Evolutionary conservation across 2,888 invertebrate genomes (phyloP), one percentile per base, ranked within the genome.

Genomic region (Coenonympha glycerion): DNA sequence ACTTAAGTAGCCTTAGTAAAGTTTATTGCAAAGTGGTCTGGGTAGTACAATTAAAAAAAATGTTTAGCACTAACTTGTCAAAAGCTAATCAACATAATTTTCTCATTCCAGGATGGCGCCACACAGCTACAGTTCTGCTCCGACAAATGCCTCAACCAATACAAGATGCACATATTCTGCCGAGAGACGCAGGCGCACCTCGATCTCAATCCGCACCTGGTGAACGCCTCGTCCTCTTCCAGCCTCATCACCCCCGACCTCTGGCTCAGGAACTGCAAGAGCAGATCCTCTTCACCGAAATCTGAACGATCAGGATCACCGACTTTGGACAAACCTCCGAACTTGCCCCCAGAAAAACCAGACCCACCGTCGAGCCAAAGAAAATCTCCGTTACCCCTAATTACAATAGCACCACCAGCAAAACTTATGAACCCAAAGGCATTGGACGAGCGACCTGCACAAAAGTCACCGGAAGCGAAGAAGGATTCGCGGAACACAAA

Each of bases 151-250:
- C 89, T 97, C 60, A 97, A 96, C 73, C 96, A 97, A 79, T 97
- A 97, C 89, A 97, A 97, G 87, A 97, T 97, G 96, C 95, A 96
- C 77, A 96, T 97, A 59, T 97, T 97, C 83, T 97, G 97, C 81
- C 92, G 94, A 44, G 97, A 97, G 83, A 96, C 97, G 3, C 93
- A 95, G 73, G 96, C 96, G 5, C 96, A 96, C 73, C 89, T 97
- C 52, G 95, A 96, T 72, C 91, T 96, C 77, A 92, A 92, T 73
- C 93, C 94, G 1, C 93, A 94, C 73, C 79, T 93, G 62, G 90
- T 85, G 60, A 84, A 73, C 65, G 80, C 80, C 42, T 69, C 88
- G 5, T 82, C 88, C 13, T 69, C 87, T 19, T 77, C 87, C 52
- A 88, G 84, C 61, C 84, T 96, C 37, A 97, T 97, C 61, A 97